A percentile compares a stretch with the other conserved stretches of the same genome.
Evolutionary conservation across 2,113 vertebrate genomes (phyloP).

Genomic region (Gadus chalcogrammus): DNA sequence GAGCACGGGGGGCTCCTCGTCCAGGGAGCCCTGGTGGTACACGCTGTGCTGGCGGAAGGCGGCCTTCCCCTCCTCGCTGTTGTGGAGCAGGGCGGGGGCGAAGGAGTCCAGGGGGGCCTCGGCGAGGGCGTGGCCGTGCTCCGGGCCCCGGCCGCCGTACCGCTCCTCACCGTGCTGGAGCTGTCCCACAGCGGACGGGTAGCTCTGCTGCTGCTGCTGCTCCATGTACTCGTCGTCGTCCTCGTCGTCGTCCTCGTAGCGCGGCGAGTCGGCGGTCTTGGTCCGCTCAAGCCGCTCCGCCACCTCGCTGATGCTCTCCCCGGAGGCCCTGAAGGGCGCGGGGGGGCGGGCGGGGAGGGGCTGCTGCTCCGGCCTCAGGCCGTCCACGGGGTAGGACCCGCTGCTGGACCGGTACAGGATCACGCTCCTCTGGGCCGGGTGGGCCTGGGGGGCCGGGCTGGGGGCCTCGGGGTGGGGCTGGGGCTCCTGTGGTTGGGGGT

Average conservation of each 20-base stretch:
- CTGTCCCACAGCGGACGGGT: constrained; percentile 24
- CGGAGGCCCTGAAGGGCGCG: constrained; percentile 39
- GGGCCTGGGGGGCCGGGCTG: constrained; percentile 43
- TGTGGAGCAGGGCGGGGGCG: constrained; percentile 66
- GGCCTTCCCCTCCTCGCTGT: constrained; percentile 60
- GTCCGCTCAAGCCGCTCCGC: constrained; percentile 70
- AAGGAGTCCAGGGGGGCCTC: constrained; percentile 59
- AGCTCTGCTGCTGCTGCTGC: constrained; percentile 45
- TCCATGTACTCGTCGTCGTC: constrained; percentile 31
- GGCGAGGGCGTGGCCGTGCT: constrained; percentile 37
- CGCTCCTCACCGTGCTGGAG: constrained; percentile 36
- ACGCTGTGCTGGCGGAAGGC: constrained; percentile 63
- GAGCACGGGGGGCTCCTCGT: constrained; percentile 72
- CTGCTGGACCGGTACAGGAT: constrained; percentile 74
- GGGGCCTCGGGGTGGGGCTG: constrained; percentile 43
- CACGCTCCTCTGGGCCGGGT: constrained; percentile 66
- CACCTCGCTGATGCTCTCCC: constrained; percentile 66
- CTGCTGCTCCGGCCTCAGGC: constrained; percentile 56
- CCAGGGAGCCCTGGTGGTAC: constrained; percentile 66
- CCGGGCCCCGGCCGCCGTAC: constrained; percentile 41
- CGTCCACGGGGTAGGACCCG: constrained; percentile 64
- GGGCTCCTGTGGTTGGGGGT: constrained; percentile 32
- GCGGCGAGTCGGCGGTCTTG: constrained; percentile 59
- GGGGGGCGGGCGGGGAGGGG: constrained; percentile 27
- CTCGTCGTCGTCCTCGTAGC: constrained; percentile 49